Evolutionary conservation across 2,888 invertebrate genomes (phyloP).

Genomic region (Caenorhabditis sp.): DNA sequence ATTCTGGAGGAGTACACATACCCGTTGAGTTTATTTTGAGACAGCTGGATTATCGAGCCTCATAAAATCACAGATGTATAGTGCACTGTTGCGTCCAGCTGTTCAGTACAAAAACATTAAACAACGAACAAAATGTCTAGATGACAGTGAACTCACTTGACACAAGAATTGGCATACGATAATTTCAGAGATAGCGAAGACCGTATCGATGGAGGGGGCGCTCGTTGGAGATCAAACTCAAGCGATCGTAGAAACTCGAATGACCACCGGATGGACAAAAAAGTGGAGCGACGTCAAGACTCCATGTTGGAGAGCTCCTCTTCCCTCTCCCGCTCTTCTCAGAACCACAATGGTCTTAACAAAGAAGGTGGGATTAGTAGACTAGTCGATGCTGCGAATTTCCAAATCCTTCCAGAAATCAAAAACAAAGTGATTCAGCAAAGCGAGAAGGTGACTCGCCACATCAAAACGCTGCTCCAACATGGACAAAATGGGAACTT

Average conservation of each 20-base stretch:
- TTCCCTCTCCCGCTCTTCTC: constrained; percentile 46
- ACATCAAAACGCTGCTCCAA: constrained; percentile 47
- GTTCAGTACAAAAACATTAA: too few relatives aligned
- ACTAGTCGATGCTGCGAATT: background rate
- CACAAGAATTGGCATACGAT: too few relatives aligned
- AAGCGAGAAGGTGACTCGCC: constrained; percentile 51
- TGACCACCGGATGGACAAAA: constrained; percentile 46
- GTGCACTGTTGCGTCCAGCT: too few relatives aligned
- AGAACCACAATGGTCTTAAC: constrained; percentile 35
- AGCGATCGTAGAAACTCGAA: constrained; percentile 62
- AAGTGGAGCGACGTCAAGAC: constrained; percentile 50
- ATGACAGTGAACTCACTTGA: background rate
- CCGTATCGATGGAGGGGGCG: constrained; percentile 52
- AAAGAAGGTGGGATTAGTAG: constrained; percentile 46
- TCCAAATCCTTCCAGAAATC: constrained; percentile 33
- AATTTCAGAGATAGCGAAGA: constrained; percentile 57
- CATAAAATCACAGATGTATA: too few relatives aligned
- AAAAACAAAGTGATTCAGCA: constrained; percentile 54
- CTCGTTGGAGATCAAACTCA: constrained; percentile 60
- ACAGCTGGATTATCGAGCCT: background rate
- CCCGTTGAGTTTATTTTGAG: too few relatives aligned
- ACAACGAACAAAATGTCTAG: too few relatives aligned
- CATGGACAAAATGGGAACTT: constrained; percentile 62
- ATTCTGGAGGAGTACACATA: too few relatives aligned
- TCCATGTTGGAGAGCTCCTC: constrained; percentile 56